Evolutionary conservation across 2,888 invertebrate species (phyloP), one percentile per base, ranked within the genome.

Genomic region (Lobophora halterata): DNA sequence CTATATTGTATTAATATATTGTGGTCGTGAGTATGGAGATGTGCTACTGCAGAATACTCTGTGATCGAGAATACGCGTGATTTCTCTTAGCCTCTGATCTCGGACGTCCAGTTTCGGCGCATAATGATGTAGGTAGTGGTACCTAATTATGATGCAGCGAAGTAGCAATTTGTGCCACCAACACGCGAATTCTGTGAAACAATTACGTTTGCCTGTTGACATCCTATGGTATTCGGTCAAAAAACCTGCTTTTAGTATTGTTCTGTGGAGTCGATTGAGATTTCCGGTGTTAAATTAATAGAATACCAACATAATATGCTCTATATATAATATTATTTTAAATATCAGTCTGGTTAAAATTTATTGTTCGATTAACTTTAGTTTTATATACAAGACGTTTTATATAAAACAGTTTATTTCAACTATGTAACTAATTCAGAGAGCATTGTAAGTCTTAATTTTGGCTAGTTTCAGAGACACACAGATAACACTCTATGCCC

Each of bases 141-240:
- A 34, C 30, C 52, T 52, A 65, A 66, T 66, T 59, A 60, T 46
- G 47, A 31, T 41, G 35, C 52, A 41, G 32, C 29, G 47, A 51
- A 52, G 43, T 46, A 51, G 55, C 54, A 64, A 65, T 64, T 41
- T 52, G 53, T 46, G 46, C 45, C 51, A 54, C 43, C 61, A 52
- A 49, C 70, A 71, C 67, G 70, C 69, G 36, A 62, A 48, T 69
- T 69, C 71, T 44, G 40, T 46, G 71, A 68, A 71, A 27, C 36
- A 38, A 39, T 59, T 55, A 61, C 45, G 53, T 37, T 38, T 23
- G 40, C 40, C 40, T 44, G 61, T 54, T 65, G 67, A 64, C 66
- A 61, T 60, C 51, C 45, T 36, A 24, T 34, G 33, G 49, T 44
- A 44, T 37, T 49, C 34, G 25, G 12, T 24, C 18, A 27, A 46